Conservation (phyloP, 2,888 invertebrate genomes). For the Drosophila neotestacea region DNA sequence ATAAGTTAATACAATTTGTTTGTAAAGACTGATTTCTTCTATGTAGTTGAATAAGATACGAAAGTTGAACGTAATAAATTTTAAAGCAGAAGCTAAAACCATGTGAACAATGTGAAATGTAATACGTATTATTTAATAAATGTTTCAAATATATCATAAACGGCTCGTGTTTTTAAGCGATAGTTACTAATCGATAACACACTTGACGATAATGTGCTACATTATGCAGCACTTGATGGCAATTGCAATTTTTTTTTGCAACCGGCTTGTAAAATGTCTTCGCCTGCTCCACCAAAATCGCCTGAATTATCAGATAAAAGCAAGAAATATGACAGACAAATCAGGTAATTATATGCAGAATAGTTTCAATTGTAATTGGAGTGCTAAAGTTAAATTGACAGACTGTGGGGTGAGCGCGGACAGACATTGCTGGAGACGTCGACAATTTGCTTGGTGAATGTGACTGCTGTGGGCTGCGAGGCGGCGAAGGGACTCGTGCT, state of each 20-base stretch:
- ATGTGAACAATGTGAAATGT: slow-evolving; percentile 53
- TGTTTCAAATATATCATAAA: slow-evolving; percentile 43
- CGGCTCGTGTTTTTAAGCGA: background rate
- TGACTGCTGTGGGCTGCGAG: slow-evolving; percentile 97
- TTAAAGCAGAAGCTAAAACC: slow-evolving; percentile 27
- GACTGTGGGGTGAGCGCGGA: slow-evolving; percentile 99
- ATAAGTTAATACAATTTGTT: slow-evolving; percentile 73
- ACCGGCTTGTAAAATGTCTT: slow-evolving; percentile 82
- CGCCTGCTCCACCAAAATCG: slow-evolving; percentile 86
- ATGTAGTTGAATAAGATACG: slow-evolving; percentile 55
- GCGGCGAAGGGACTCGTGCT: slow-evolving; percentile 97
- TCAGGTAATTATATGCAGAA: slow-evolving; percentile 85
- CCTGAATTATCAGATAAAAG: slow-evolving; percentile 90
- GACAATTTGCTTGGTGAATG: slow-evolving; percentile 97
- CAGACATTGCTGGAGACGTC: slow-evolving; percentile 95
- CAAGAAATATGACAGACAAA: slow-evolving; percentile 91
- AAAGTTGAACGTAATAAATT: slow-evolving; percentile 58
- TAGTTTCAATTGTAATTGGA: no score
- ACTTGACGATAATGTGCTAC: background rate
- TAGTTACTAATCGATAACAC: slow-evolving; percentile 27
- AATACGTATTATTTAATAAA: slow-evolving; percentile 69
- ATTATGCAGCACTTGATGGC: slow-evolving; percentile 51
- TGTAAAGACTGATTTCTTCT: slow-evolving; percentile 80
- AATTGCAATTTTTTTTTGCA: slow-evolving; percentile 32
- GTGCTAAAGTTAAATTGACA: slow-evolving; percentile 75